Evolutionary conservation across 2,113 vertebrate species (phyloP).

Genomic region (Abramis brama): DNA sequence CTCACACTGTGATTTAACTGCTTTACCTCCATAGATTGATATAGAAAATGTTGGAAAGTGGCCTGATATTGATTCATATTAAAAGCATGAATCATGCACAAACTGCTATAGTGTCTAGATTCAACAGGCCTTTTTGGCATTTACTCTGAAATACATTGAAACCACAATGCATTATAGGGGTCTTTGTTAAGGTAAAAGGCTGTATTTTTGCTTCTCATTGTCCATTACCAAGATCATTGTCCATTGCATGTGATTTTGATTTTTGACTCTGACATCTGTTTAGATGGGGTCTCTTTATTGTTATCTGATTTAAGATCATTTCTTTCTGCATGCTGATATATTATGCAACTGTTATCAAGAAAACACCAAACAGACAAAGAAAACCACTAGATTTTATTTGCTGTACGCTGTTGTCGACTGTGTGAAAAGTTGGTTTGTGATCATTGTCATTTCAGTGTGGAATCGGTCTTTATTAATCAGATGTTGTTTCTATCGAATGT

Average conservation of each 20-base stretch:
- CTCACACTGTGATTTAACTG: constrained; percentile 24
- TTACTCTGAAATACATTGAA: not conserved
- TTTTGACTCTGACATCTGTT: not conserved
- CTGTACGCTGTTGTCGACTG: not conserved
- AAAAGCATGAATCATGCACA: not conserved
- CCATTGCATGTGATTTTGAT: not conserved
- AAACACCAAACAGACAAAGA: not conserved
- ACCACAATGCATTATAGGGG: not conserved
- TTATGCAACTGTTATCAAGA: not conserved
- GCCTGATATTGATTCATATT: not conserved
- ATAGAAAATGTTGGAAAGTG: not conserved
- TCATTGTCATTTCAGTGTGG: not conserved
- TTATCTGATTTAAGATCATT: not conserved
- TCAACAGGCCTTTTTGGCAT: not conserved
- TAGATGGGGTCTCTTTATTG: not conserved
- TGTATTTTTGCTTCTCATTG: not conserved
- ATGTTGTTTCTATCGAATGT: not conserved
- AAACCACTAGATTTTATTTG: not conserved
- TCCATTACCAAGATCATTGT: not conserved
- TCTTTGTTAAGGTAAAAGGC: constrained; percentile 4
- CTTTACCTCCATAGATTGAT: not conserved
- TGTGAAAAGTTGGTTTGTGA: not conserved
- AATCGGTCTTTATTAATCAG: not conserved
- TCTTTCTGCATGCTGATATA: not conserved
- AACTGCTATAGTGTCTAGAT: not conserved